phyloP scores from a whole-genome alignment of 2,888 invertebrate genomes.

The Hydrotaea diabolus region DNA sequence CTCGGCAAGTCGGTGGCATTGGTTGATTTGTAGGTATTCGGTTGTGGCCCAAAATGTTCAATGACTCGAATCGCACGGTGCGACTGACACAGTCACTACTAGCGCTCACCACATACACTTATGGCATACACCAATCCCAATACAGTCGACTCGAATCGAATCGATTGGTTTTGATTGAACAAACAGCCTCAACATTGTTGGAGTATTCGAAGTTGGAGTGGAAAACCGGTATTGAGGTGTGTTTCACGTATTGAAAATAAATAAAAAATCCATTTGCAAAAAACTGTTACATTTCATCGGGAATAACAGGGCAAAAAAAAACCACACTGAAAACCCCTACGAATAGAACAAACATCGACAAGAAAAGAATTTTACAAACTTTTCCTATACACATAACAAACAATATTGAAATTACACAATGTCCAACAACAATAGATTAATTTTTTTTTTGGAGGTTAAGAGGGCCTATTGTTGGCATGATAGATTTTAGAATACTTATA shows the following conservation, averaged over 20 bases:
- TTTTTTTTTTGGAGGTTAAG: no score
- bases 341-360: conserved; percentile 13
- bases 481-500: no score
- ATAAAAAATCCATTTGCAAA: conserved; percentile 50
- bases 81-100: not conserved
- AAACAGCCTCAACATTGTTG: not conserved
- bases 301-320: conserved; percentile 28
- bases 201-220: not conserved
- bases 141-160: conserved; percentile 35
- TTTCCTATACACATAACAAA: not conserved
- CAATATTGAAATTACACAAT: conserved; percentile 52
- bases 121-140: not conserved
- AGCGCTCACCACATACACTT: not conserved
- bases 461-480: no score
- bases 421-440: not conserved
- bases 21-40: conserved; percentile 26
- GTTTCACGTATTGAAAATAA: conserved; percentile 13
- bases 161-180: not conserved
- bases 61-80: not conserved
- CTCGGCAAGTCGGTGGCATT: conserved; percentile 27
- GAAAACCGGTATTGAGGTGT: not conserved
- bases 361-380: conserved; percentile 41
- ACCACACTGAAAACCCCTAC: not conserved
- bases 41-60: not conserved
- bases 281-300: conserved; percentile 43